phyloP scores from a whole-genome alignment of 2,797 vertebrate species.

The Characodon lateralis region DNA sequence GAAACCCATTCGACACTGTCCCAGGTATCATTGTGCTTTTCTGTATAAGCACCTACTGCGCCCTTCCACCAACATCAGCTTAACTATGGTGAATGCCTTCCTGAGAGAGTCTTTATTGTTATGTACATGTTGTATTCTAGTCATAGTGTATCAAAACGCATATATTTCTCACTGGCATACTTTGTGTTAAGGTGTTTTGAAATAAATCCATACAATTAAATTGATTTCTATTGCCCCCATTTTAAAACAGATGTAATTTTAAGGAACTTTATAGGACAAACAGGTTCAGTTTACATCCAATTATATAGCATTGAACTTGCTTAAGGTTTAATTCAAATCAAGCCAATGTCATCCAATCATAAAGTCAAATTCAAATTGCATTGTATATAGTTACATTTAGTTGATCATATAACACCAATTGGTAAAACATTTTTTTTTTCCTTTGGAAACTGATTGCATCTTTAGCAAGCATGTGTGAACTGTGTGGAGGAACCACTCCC shows the following conservation, averaged over 20 bases:
- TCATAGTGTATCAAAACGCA: neutral
- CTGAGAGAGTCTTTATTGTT: neutral
- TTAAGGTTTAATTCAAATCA: neutral
- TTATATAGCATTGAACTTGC: neutral
- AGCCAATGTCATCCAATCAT: neutral
- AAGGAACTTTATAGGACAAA: neutral
- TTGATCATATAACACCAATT: neutral
- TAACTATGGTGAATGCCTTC: neutral
- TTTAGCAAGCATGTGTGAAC: too few relatives aligned
- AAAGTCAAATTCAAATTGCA: neutral
- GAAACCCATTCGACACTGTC: conserved; percentile 91
- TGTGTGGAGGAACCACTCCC: neutral
- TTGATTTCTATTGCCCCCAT: neutral
- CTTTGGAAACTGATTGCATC: neutral
- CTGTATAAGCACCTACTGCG: neutral
- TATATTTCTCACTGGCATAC: too few relatives aligned
- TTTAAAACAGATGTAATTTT: neutral
- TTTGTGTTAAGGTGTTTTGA: neutral
- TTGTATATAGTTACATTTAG: neutral
- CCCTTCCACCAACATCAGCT: neutral
- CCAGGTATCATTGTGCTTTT: conserved; percentile 82
- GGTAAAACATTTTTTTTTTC: neutral
- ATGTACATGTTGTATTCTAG: neutral
- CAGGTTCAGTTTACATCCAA: neutral
- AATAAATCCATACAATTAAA: neutral